phyloP scores from a whole-genome alignment of 2,797 vertebrate species.

The Enteromius radiatus region DNA sequence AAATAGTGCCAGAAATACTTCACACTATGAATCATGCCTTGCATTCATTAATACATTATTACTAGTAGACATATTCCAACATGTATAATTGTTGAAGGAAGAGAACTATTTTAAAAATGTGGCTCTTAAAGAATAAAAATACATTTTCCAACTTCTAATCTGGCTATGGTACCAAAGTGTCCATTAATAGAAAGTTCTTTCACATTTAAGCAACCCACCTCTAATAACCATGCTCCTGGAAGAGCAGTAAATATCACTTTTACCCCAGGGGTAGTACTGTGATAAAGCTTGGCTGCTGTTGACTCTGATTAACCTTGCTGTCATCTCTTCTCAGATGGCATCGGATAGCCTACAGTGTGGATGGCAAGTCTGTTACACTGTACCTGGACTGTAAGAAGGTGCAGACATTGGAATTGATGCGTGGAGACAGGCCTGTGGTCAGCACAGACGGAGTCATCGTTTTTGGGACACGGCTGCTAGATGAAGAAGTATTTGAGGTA shows the following conservation, averaged over 20 bases:
- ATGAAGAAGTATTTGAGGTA: constrained; percentile 90
- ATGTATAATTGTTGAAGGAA: not conserved
- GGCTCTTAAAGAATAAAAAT: not conserved
- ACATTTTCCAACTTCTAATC: not conserved
- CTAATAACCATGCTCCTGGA: not conserved
- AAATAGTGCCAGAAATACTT: not conserved
- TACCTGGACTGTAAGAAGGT: constrained; percentile 83
- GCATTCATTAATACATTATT: not conserved
- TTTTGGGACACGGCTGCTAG: constrained; percentile 82
- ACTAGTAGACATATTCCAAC: not conserved
- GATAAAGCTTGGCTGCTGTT: not conserved
- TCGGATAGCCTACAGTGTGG: constrained; percentile 85
- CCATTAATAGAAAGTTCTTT: not conserved
- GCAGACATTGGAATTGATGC: constrained; percentile 74
- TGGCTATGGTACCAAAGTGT: not conserved
- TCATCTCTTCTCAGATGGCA: constrained; percentile 83
- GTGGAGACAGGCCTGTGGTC: constrained; percentile 75
- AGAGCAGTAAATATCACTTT: constrained; percentile 3
- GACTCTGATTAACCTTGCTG: not conserved
- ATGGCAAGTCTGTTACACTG: constrained; percentile 79
- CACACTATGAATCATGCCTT: not conserved
- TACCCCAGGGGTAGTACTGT: not conserved
- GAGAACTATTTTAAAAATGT: not conserved
- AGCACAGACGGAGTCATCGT: constrained; percentile 84
- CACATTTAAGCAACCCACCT: not conserved